These are phyloP conservation scores for Albula goreensis DNA, from an alignment of 2,113 vertebrate species.

Conservation along the genomic window DNA sequence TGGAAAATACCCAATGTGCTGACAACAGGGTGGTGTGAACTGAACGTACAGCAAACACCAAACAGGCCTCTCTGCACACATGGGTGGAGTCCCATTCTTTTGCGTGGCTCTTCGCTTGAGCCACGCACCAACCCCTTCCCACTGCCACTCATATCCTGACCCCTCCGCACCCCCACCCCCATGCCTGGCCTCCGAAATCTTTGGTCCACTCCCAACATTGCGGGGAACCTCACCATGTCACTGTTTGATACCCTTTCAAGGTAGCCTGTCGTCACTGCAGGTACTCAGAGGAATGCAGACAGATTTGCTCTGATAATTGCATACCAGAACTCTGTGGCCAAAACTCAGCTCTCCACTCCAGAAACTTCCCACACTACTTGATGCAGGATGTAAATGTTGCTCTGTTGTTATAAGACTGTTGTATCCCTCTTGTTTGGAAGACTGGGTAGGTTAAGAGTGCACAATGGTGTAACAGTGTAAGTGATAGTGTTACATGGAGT, in stretches of 20 bases:
- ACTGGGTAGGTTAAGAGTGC: not conserved
- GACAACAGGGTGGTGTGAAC: not conserved
- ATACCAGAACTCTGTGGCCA: not conserved
- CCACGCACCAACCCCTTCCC: not conserved
- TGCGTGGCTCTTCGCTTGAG: not conserved
- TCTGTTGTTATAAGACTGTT: not conserved
- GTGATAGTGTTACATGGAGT: not conserved
- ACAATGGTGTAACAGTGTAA: not conserved
- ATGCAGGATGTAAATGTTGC: not conserved
- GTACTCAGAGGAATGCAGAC: not conserved
- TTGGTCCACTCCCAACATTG: not conserved
- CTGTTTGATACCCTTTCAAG: not conserved
- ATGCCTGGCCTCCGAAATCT: not conserved
- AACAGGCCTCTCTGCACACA: slow-evolving; percentile 13
- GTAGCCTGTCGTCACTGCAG: not conserved
- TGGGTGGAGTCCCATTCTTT: not conserved
- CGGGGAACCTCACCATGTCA: not conserved
- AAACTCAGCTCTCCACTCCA: not conserved
- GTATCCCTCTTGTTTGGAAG: not conserved
- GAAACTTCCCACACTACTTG: not conserved
- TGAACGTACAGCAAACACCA: slow-evolving; percentile 6
- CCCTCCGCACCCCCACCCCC: not conserved
- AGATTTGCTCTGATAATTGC: not conserved
- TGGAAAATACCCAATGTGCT: slow-evolving; percentile 5
- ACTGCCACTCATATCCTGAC: not conserved